A percentile compares a stretch with the other conserved stretches of the same genome.
phyloP scores from a whole-genome alignment of 1,140 invertebrate species.

The Heliothis virescens region DNA sequence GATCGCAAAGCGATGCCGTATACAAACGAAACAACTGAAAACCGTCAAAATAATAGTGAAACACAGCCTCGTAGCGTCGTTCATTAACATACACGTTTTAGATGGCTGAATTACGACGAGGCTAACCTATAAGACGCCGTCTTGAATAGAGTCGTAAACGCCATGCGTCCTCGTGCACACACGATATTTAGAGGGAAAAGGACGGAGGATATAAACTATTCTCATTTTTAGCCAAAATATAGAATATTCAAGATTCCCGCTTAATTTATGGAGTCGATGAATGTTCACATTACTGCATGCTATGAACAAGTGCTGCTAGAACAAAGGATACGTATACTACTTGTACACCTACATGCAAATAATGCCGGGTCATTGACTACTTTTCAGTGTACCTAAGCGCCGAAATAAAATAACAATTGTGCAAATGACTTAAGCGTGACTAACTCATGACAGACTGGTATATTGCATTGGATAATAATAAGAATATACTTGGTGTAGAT shows the following conservation, averaged over 20 bases:
- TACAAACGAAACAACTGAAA: slow-evolving; percentile 57
- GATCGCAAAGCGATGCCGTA: slow-evolving; percentile 60
- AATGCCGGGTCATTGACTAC: slow-evolving; percentile 82
- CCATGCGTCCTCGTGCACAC: slow-evolving; percentile 58
- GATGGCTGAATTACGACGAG: slow-evolving; percentile 15
- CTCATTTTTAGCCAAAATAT: slow-evolving; percentile 26
- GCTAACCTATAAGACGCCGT: slow-evolving; percentile 37
- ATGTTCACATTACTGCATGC: slow-evolving; percentile 37
- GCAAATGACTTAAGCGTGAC: slow-evolving; percentile 48
- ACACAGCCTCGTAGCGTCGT: slow-evolving; percentile 39
- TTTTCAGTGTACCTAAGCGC: slow-evolving; percentile 53
- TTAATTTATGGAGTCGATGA: slow-evolving; percentile 43
- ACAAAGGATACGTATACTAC: slow-evolving; percentile 72
- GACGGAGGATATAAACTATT: slow-evolving; percentile 56
- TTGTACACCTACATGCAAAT: slow-evolving; percentile 77
- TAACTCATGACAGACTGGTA: slow-evolving; percentile 51
- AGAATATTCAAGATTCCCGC: slow-evolving; percentile 58
- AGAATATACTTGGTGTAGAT: slow-evolving; percentile 52
- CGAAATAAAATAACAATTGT: slow-evolving; percentile 64
- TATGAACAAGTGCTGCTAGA: slow-evolving; percentile 55
- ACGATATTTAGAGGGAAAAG: slow-evolving; percentile 66
- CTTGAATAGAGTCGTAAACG: slow-evolving; percentile 40
- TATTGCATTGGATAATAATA: slow-evolving; percentile 53
- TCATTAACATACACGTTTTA: slow-evolving; percentile 51
- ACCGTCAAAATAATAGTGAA: slow-evolving; percentile 60